A percentile compares a stretch with the other conserved stretches of the same genome.
Evolutionary conservation across 2,888 invertebrate genomes (phyloP).

Genomic region (Ectemnius cavifrons): DNA sequence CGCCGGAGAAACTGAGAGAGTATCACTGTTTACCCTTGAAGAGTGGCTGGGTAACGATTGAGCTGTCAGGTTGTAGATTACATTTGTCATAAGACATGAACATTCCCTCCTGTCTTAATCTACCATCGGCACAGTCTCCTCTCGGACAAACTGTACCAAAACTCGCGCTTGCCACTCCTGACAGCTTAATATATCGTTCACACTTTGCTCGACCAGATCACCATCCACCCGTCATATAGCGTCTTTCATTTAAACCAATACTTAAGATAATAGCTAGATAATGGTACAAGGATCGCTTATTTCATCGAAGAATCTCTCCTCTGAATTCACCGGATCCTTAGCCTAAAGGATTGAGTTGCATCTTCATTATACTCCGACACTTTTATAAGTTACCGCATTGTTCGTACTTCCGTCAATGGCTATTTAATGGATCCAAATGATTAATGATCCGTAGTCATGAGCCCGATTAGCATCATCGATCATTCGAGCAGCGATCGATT

Average conservation of each 20-base stretch:
- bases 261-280: background rate
- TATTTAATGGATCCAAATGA: constrained; percentile 54
- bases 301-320: too few species aligned
- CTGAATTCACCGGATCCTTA: too few species aligned
- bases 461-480: constrained; percentile 53
- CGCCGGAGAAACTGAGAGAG: constrained; percentile 29
- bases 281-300: too few species aligned
- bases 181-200: constrained; percentile 19
- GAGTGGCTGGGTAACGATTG: constrained; percentile 58
- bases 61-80: constrained; percentile 69
- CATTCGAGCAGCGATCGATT: constrained; percentile 54
- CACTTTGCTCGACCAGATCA: background rate
- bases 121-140: constrained; percentile 46
- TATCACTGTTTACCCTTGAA: constrained; percentile 43
- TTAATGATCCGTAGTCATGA: constrained; percentile 52
- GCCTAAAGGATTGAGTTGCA: constrained; percentile 15
- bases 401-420: constrained; percentile 58
- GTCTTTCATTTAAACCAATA: constrained; percentile 26
- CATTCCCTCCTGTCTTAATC: constrained; percentile 48
- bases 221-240: background rate
- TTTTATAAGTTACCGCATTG: constrained; percentile 51
- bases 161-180: background rate
- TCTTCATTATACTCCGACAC: constrained; percentile 58
- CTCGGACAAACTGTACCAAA: constrained; percentile 32
- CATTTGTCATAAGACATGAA: constrained; percentile 69